Evolutionary conservation across 2,113 vertebrate species (phyloP).

Genomic region (Spea bombifrons): DNA sequence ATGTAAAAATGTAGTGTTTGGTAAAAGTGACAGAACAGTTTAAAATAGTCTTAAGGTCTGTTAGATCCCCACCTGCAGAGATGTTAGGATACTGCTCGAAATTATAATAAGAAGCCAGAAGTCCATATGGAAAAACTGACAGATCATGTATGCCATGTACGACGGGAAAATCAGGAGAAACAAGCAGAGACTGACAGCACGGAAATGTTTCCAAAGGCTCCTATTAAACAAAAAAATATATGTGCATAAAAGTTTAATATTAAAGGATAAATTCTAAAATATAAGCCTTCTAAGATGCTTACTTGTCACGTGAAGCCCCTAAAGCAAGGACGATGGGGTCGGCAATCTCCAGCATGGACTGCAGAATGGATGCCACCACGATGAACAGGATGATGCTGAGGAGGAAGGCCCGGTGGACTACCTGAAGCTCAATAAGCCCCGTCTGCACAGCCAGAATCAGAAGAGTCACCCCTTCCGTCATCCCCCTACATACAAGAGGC

Average conservation of each 20-base stretch:
- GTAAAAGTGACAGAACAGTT: too few relatives aligned
- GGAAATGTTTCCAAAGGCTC: slow-evolving; percentile 97
- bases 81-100: slow-evolving; percentile 95
- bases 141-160: slow-evolving; percentile 98
- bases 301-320: slow-evolving; percentile 97
- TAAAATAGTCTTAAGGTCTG: background rate
- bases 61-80: slow-evolving; percentile 84
- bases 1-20: too few relatives aligned
- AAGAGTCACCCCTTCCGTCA: slow-evolving; percentile 95
- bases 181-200: slow-evolving; percentile 89
- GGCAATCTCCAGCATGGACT: slow-evolving; percentile 98
- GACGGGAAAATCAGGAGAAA: slow-evolving; percentile 93
- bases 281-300: slow-evolving; percentile 47
- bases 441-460: slow-evolving; percentile 95
- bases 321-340: slow-evolving; percentile 94
- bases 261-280: too few relatives aligned
- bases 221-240: slow-evolving; percentile 56
- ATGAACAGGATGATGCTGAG: slow-evolving; percentile 98
- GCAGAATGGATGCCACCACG: slow-evolving; percentile 94
- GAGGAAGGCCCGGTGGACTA: slow-evolving; percentile 94
- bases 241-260: too few relatives aligned
- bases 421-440: slow-evolving; percentile 93
- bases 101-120: slow-evolving; percentile 99
- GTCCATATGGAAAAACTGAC: slow-evolving; percentile 98
- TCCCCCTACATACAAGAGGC: slow-evolving; percentile 72